Evolutionary conservation across 1,140 invertebrate genomes (phyloP).

Genomic region (Zeugodacus cucurbitae): DNA sequence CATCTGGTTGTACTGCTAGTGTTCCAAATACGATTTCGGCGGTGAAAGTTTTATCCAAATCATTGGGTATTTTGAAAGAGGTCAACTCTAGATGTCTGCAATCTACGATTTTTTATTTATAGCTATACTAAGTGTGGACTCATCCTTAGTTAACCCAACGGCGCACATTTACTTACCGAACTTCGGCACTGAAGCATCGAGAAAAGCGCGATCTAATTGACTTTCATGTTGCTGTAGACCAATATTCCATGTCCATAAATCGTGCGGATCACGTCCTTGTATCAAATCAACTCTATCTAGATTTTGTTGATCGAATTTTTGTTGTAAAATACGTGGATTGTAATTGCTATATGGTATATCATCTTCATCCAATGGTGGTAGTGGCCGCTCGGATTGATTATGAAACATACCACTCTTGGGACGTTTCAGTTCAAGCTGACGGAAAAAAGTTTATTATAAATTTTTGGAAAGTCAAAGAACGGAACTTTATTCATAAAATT

Average conservation of each 20-base stretch:
- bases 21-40: conserved; percentile 60
- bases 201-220: conserved; percentile 54
- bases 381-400: conserved; percentile 57
- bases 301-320: conserved; percentile 55
- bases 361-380: conserved; percentile 31
- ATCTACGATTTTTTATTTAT: conserved; percentile 44
- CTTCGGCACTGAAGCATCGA: conserved; percentile 51
- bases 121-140: background rate
- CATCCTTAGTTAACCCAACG: background rate
- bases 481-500: too few relatives aligned
- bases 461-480: too few relatives aligned
- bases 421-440: conserved; percentile 57
- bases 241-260: conserved; percentile 62
- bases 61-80: conserved; percentile 56
- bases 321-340: conserved; percentile 58
- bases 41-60: conserved; percentile 57
- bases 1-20: conserved; percentile 53
- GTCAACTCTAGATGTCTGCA: conserved; percentile 52
- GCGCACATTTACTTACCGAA: conserved; percentile 51
- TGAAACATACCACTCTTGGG: conserved; percentile 61
- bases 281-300: conserved; percentile 56
- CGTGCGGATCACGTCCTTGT: conserved; percentile 52
- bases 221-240: conserved; percentile 54
- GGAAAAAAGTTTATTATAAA: background rate
- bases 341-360: conserved; percentile 47